Conservation (phyloP, 2,113 vertebrate genomes). For the Serinus canaria region DNA sequence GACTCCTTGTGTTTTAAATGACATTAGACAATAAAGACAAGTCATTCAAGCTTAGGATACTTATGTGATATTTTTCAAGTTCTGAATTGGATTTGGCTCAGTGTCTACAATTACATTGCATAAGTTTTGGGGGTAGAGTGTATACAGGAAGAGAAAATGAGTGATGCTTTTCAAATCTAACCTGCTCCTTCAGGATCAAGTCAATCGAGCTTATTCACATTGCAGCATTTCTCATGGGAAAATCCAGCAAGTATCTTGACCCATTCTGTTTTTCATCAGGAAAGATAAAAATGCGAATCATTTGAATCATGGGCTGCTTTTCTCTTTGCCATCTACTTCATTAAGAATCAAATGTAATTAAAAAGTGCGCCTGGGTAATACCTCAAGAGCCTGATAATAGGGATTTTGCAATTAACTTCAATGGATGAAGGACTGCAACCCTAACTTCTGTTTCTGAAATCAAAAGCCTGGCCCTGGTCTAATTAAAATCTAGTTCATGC, state of each 20-base stretch:
- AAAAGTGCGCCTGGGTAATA: conserved; percentile 50
- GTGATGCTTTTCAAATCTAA: conserved; percentile 47
- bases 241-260: conserved; percentile 58
- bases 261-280: conserved; percentile 46
- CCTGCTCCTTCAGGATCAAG: conserved; percentile 33
- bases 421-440: conserved; percentile 35
- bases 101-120: background rate
- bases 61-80: conserved; percentile 27
- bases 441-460: conserved; percentile 60
- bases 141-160: conserved; percentile 14
- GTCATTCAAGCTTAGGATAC: conserved; percentile 3
- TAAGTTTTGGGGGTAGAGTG: background rate
- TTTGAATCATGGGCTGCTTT: conserved; percentile 46
- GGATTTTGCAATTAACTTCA: conserved; percentile 65
- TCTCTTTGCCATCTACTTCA: conserved; percentile 49
- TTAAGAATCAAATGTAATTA: conserved; percentile 65
- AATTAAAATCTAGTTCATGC: conserved; percentile 58
- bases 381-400: conserved; percentile 54
- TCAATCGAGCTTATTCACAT: conserved; percentile 51
- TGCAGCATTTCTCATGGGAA: conserved; percentile 53
- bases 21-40: conserved; percentile 31
- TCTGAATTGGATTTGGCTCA: conserved; percentile 12
- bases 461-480: conserved; percentile 39
- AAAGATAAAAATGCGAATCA: conserved; percentile 50
- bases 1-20: conserved; percentile 34